Conservation (phyloP, 2,888 invertebrate species). For the Nephrotoma appendiculata region DNA sequence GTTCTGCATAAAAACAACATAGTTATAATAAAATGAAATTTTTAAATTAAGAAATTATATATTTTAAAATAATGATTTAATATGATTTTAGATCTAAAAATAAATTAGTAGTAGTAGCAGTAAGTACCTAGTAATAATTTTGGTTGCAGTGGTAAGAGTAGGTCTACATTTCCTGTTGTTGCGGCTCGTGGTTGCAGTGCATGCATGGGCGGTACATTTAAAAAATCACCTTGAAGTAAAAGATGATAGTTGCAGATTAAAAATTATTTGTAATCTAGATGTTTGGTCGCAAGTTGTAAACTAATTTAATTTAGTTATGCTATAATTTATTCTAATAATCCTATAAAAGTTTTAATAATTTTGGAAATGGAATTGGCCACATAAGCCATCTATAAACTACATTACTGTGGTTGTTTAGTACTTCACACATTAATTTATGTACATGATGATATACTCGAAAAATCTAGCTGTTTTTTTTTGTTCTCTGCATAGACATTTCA, state of each 20-base stretch:
- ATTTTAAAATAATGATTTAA: neutral
- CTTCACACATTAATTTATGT: too few species aligned
- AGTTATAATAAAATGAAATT: neutral
- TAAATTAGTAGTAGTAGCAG: neutral
- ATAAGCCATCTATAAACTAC: too few species aligned
- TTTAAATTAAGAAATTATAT: neutral
- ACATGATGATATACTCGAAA: too few species aligned
- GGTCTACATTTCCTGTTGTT: constrained; percentile 48
- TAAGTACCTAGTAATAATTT: constrained; percentile 38
- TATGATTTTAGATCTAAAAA: neutral
- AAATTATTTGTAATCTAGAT: neutral
- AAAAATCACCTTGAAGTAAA: constrained; percentile 36
- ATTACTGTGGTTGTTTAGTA: too few species aligned
- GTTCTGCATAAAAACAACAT: constrained; percentile 6
- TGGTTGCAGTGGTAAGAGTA: constrained; percentile 58
- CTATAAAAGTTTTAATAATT: too few species aligned
- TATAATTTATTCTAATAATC: too few species aligned
- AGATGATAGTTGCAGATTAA: neutral
- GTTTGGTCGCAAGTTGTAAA: neutral
- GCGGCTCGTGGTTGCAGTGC: constrained; percentile 55
- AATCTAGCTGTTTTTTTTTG: too few species aligned
- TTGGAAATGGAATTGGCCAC: too few species aligned
- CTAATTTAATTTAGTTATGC: too few species aligned
- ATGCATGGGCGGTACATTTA: constrained; percentile 34
- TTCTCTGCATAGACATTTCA: too few species aligned